These are phyloP conservation scores for Sorex araneus DNA, from an alignment of 2,113 vertebrate genomes.

Conservation along the genomic window DNA sequence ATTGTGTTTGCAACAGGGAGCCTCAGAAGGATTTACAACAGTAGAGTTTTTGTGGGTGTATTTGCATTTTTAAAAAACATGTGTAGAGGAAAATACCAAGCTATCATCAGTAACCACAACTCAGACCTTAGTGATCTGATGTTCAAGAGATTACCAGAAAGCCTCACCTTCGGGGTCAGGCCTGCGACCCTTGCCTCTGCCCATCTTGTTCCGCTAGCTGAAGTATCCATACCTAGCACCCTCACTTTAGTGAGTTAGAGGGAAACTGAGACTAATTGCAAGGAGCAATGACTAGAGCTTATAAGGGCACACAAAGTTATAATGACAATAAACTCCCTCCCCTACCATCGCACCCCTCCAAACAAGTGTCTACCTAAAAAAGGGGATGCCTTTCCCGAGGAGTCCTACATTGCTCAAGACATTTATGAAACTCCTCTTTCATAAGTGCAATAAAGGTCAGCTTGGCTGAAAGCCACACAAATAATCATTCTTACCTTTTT, in stretches of 20 bases:
- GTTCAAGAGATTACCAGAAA: neutral
- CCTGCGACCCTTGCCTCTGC: neutral
- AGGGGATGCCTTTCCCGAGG: slow-evolving; percentile 13
- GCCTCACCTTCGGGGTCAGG: neutral
- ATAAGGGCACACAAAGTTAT: slow-evolving; percentile 23
- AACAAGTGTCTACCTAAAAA: neutral
- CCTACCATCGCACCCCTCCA: neutral
- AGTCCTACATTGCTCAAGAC: neutral
- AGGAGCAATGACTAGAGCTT: slow-evolving; percentile 6
- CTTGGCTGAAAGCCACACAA: neutral
- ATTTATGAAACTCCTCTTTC: slow-evolving; percentile 50
- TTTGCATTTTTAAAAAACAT: slow-evolving; percentile 31
- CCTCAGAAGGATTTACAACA: neutral
- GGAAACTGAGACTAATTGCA: slow-evolving; percentile 12
- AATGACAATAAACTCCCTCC: neutral
- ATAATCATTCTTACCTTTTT: slow-evolving; percentile 22
- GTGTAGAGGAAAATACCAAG: slow-evolving; percentile 23
- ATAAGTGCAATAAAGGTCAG: slow-evolving; percentile 25
- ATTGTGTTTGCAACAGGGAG: slow-evolving; percentile 30
- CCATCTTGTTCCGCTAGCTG: neutral
- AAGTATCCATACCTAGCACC: neutral
- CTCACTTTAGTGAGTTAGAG: slow-evolving; percentile 32
- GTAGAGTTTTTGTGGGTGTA: slow-evolving; percentile 4
- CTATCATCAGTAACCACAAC: neutral
- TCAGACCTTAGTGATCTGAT: neutral